These are phyloP conservation scores for Eulimnadia texana DNA, from an alignment of 1,140 invertebrate species.

Conservation along the genomic window DNA sequence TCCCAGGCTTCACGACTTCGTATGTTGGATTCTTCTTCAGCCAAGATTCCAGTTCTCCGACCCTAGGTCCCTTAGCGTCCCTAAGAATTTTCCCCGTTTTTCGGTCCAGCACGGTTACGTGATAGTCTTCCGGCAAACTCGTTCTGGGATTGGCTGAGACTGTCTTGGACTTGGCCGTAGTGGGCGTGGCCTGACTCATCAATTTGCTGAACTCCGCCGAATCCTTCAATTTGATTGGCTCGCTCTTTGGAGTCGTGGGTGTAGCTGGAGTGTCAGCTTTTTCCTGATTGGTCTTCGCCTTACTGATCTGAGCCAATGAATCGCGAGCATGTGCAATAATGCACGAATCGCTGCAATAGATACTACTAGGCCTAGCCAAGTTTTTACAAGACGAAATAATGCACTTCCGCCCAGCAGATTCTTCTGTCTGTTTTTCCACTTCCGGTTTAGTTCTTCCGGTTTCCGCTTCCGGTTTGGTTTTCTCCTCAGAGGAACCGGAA, in stretches of 20 bases:
- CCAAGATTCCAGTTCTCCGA: constrained; percentile 61
- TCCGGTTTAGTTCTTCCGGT: background rate
- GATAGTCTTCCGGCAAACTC: constrained; percentile 8
- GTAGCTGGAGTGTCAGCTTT: constrained; percentile 10
- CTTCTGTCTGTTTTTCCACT: background rate
- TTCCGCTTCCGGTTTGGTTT: background rate
- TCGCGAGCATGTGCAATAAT: constrained; percentile 69
- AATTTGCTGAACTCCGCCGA: constrained; percentile 4
- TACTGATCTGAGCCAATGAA: constrained; percentile 34
- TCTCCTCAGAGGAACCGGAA: background rate
- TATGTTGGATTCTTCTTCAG: constrained; percentile 70
- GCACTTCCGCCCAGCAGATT: constrained; percentile 12
- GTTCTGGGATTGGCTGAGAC: constrained; percentile 14
- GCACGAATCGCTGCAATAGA: constrained; percentile 74
- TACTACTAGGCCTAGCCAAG: constrained; percentile 45
- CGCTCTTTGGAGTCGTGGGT: background rate
- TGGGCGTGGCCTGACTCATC: constrained; percentile 1
- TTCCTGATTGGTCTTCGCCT: constrained; percentile 20
- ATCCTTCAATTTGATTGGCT: constrained; percentile 4
- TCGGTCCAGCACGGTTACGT: constrained; percentile 60
- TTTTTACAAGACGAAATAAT: constrained; percentile 21
- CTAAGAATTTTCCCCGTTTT: constrained; percentile 57
- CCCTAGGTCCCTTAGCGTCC: constrained; percentile 55
- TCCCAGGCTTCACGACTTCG: constrained; percentile 56
- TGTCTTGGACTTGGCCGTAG: background rate